These are phyloP conservation scores for Anoplolepis gracilipes DNA, from an alignment of 1,140 invertebrate genomes.

Conservation along the genomic window DNA sequence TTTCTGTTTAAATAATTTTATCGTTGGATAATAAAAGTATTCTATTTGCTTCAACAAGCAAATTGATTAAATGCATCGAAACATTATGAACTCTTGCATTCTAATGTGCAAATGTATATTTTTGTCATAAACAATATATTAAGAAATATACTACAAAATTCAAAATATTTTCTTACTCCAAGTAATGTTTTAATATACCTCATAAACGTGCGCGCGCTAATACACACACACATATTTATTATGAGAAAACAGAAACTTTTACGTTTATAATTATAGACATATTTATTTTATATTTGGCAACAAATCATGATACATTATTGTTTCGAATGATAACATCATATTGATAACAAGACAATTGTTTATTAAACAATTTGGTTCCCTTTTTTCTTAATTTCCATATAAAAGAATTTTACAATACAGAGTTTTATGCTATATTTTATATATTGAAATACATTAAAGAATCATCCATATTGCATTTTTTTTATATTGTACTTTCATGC, in stretches of 20 bases:
- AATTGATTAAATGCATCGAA: slow-evolving; percentile 44
- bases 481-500: neutral
- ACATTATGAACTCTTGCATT: slow-evolving; percentile 35
- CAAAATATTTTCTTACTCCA: slow-evolving; percentile 20
- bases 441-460: slow-evolving; percentile 13
- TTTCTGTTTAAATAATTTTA: slow-evolving; percentile 72
- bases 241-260: slow-evolving; percentile 6
- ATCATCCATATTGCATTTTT: slow-evolving; percentile 15
- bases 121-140: slow-evolving; percentile 50
- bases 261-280: slow-evolving; percentile 48
- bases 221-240: neutral
- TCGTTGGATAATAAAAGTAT: slow-evolving; percentile 67
- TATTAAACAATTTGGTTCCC: slow-evolving; percentile 70
- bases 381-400: slow-evolving; percentile 69
- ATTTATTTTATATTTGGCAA: slow-evolving; percentile 78
- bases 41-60: slow-evolving; percentile 57
- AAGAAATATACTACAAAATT: slow-evolving; percentile 25
- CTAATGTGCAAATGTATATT: slow-evolving; percentile 43
- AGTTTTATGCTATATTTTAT: slow-evolving; percentile 61
- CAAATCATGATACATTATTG: slow-evolving; percentile 71
- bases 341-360: slow-evolving; percentile 65
- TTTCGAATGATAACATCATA: slow-evolving; percentile 65
- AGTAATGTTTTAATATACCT: slow-evolving; percentile 6
- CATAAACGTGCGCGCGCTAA: neutral
- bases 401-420: slow-evolving; percentile 66